Conservation (phyloP, 1,140 invertebrate species). For the Neomicropteryx cornuta region DNA sequence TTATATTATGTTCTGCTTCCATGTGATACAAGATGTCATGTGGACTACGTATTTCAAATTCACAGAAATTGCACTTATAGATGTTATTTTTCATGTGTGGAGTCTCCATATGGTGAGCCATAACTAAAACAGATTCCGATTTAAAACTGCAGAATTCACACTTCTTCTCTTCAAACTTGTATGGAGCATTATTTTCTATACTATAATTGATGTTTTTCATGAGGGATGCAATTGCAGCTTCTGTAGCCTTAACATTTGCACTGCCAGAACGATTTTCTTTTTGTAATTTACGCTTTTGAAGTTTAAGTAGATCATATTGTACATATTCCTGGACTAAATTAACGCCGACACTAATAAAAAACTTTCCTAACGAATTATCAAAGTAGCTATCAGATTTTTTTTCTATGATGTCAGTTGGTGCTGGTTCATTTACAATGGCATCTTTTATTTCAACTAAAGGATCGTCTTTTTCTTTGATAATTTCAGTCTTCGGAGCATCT, state of each 20-base stretch:
- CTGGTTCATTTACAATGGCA: slow-evolving; percentile 26
- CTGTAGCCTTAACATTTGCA: slow-evolving; percentile 54
- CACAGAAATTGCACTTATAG: slow-evolving; percentile 81
- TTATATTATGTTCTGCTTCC: slow-evolving; percentile 77
- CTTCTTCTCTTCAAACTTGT: slow-evolving; percentile 66
- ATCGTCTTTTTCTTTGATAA: slow-evolving; percentile 43
- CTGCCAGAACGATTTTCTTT: slow-evolving; percentile 46
- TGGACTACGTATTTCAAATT: slow-evolving; percentile 69
- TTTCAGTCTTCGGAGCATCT: slow-evolving; percentile 35
- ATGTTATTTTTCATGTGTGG: slow-evolving; percentile 83
- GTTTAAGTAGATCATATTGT: slow-evolving; percentile 78
- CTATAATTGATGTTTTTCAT: slow-evolving; percentile 78
- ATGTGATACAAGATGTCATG: slow-evolving; percentile 87
- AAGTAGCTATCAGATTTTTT: slow-evolving; percentile 57
- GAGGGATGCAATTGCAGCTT: slow-evolving; percentile 65
- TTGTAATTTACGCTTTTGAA: slow-evolving; percentile 71
- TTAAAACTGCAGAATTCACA: slow-evolving; percentile 89
- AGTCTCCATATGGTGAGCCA: slow-evolving; percentile 84
- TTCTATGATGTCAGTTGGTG: slow-evolving; percentile 20
- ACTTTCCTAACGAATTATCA: slow-evolving; percentile 77
- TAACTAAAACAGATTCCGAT: slow-evolving; percentile 76
- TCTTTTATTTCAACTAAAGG: slow-evolving; percentile 36
- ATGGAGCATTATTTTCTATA: slow-evolving; percentile 81
- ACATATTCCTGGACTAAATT: slow-evolving; percentile 89
- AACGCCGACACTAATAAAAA: slow-evolving; percentile 85